Evolutionary conservation across 2,888 invertebrate species (phyloP).

Genomic region (Germaria angustata): DNA sequence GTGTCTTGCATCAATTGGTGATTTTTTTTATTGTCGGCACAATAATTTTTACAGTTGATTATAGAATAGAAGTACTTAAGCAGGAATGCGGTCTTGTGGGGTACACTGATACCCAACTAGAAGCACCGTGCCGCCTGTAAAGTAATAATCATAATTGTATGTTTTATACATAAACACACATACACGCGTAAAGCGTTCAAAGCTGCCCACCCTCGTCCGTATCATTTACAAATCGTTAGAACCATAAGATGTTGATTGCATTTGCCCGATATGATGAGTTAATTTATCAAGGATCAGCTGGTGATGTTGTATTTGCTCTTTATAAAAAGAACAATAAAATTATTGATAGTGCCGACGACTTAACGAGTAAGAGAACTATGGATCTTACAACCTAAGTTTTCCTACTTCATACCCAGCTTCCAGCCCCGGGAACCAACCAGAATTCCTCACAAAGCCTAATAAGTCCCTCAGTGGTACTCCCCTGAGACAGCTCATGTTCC

Average conservation of each 20-base stretch:
- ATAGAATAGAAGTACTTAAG: not conserved
- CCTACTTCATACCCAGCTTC: too few species aligned
- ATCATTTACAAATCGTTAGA: conserved; percentile 40
- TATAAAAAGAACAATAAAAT: conserved; percentile 23
- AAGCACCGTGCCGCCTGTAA: conserved; percentile 68
- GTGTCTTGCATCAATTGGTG: conserved; percentile 36
- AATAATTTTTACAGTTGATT: conserved; percentile 64
- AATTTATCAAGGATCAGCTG: conserved; percentile 19
- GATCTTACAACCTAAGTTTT: conserved; percentile 21
- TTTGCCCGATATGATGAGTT: conserved; percentile 20
- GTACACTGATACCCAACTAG: too few species aligned
- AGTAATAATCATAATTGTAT: conserved; percentile 40
- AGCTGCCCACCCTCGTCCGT: not conserved
- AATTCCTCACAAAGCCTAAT: too few species aligned
- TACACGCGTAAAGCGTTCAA: not conserved
- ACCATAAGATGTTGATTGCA: conserved; percentile 27
- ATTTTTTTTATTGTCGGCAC: conserved; percentile 26
- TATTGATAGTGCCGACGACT: conserved; percentile 53
- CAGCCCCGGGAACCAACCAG: too few species aligned
- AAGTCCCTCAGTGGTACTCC: too few species aligned
- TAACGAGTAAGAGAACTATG: conserved; percentile 16
- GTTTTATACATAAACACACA: not conserved
- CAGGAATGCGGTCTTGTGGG: not conserved
- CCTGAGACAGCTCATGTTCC: too few species aligned
- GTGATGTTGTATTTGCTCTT: not conserved